A percentile compares a stretch with the other conserved stretches of the same genome.
Conservation (phyloP, 2,888 invertebrate species). For the Thecocarcelia acutangulata region DNA sequence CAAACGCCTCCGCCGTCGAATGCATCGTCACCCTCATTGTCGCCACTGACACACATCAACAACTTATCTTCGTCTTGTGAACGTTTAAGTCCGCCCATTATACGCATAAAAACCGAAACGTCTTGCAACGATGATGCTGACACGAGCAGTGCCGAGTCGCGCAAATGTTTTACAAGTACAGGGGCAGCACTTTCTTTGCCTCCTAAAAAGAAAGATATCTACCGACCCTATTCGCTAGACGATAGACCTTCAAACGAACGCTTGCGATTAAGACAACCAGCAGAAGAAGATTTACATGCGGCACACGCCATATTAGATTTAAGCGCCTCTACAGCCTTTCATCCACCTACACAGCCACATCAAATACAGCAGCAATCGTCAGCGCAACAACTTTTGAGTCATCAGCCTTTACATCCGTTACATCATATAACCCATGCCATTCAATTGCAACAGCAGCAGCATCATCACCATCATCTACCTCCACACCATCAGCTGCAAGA, state of each 20-base stretch:
- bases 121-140: slow-evolving; percentile 57
- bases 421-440: slow-evolving; percentile 73
- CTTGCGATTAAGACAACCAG: slow-evolving; percentile 83
- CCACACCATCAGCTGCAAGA: slow-evolving; percentile 59
- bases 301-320: slow-evolving; percentile 94
- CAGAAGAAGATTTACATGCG: slow-evolving; percentile 92
- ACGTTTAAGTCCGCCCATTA: slow-evolving; percentile 78
- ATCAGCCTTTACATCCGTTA: slow-evolving; percentile 74
- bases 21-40: slow-evolving; percentile 78
- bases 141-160: slow-evolving; percentile 70
- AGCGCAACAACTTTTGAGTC: slow-evolving; percentile 68
- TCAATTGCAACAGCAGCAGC: slow-evolving; percentile 68
- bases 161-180: slow-evolving; percentile 92
- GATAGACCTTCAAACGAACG: slow-evolving; percentile 83
- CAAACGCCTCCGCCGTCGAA: slow-evolving; percentile 81
- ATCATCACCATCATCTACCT: slow-evolving; percentile 51
- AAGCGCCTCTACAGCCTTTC: slow-evolving; percentile 91
- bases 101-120: slow-evolving; percentile 78
- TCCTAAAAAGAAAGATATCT: slow-evolving; percentile 95
- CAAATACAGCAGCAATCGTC: slow-evolving; percentile 77
- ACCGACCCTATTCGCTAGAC: slow-evolving; percentile 92
- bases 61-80: slow-evolving; percentile 70
- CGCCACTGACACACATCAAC: slow-evolving; percentile 77
- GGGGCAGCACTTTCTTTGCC: slow-evolving; percentile 91
- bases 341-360: slow-evolving; percentile 84